Evolutionary conservation across 1,140 invertebrate species (phyloP), one percentile per base, ranked within the genome.

Genomic region (Cardiocondyla obscurior): DNA sequence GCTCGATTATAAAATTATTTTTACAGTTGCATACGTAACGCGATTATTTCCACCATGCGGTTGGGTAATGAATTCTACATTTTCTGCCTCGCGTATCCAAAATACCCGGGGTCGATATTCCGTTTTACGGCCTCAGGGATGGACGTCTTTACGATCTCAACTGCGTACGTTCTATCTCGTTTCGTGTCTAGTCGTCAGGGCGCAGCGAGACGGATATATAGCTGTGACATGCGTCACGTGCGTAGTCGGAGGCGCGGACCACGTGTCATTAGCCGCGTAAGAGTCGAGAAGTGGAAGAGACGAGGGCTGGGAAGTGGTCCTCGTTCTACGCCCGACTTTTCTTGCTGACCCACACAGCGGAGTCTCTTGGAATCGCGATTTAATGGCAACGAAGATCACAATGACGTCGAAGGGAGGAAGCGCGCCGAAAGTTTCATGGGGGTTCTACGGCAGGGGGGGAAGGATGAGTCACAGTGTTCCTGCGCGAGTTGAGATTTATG

Each of bases 401-500:
- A 81, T 39, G 51, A 57, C 44, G 14, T 16, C 14, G 64, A 53
- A 51, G 77, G 65, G 53, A 33, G 57, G 82, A 74, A 83, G n/a
- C 77, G 79, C 77, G 72, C 22, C 67, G 79, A 83, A 88, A 90
- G 85, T 82, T 89, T 88, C 73, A 84, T 86, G 70, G 76, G 84
- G 82, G 83, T 76, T 33, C 46, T 46, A 69, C 55, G 33, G 22
- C n/a, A n/a, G n/a, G n/a, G n/a, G n/a, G n/a, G n/a, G n/a, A n/a
- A 62, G 55, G 84, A 90, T 90, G 89, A 90, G 76, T 90, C 90
- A 90, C 19, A 64, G 16, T 51, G 25, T 70, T 44, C 58, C 73
- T 33, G 22, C 33, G 64, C 55, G 62, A 88, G 79, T 55, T 16
- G 65, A 88, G 89, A 90, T 90, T 90, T 90, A 90, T 90, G 87